Conservation (phyloP, 1,140 invertebrate genomes). For the Trissolcus basalis region DNA sequence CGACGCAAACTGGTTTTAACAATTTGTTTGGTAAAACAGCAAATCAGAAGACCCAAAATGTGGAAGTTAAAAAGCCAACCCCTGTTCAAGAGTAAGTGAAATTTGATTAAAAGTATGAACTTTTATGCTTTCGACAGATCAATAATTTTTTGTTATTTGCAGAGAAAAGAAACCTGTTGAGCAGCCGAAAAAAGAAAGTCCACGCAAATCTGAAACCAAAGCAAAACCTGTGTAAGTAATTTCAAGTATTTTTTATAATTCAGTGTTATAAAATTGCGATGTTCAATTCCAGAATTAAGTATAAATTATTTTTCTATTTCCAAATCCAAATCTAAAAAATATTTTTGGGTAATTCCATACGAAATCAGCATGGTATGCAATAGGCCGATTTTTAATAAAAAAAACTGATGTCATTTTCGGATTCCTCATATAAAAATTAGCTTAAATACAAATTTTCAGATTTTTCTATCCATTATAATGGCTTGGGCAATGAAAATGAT, state of each 20-base stretch:
- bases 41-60: slow-evolving; percentile 38
- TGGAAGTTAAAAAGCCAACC: slow-evolving; percentile 14
- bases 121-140: not conserved
- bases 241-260: not conserved
- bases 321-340: no score
- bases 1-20: slow-evolving; percentile 61
- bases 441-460: no score
- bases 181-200: slow-evolving; percentile 2
- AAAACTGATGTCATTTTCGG: no score
- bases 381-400: no score
- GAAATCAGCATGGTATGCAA: no score
- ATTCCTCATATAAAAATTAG: no score
- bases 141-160: not conserved
- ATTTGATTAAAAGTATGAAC: not conserved
- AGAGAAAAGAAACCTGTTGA: slow-evolving; percentile 14
- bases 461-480: no score
- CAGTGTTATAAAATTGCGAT: not conserved
- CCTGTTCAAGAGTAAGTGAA: slow-evolving; percentile 33
- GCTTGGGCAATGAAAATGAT: no score
- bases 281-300: no score
- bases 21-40: slow-evolving; percentile 65
- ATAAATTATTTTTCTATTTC: no score
- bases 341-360: no score
- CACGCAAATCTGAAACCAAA: slow-evolving; percentile 19
- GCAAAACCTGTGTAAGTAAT: slow-evolving; percentile 9